Conservation (phyloP, 2,888 invertebrate species). For the Coelinius sp. region DNA sequence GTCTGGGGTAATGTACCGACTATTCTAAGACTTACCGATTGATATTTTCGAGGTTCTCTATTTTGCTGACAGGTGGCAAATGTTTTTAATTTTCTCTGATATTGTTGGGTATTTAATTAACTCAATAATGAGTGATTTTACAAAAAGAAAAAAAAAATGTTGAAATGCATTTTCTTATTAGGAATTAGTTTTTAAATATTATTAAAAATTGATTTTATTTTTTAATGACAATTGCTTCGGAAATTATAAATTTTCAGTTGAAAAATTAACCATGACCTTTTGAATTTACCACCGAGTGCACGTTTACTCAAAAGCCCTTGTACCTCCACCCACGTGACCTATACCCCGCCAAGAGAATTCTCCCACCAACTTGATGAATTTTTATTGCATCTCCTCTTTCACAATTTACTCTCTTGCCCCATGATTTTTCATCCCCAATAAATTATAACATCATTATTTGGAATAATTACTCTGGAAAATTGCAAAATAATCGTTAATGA, state of each 20-base stretch:
- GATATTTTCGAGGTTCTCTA: neutral
- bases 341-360: neutral
- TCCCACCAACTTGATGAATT: neutral
- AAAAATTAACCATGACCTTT: conserved; percentile 8
- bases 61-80: neutral
- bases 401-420: neutral
- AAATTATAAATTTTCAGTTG: neutral
- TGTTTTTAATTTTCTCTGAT: neutral
- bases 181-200: too few species aligned
- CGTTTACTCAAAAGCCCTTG: neutral
- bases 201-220: too few species aligned
- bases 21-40: neutral
- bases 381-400: conserved; percentile 6
- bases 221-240: too few species aligned
- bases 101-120: too few species aligned
- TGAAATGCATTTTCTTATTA: too few species aligned
- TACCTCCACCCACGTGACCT: neutral
- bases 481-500: neutral
- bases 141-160: too few species aligned
- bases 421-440: neutral
- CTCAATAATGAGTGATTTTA: too few species aligned
- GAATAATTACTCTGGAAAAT: neutral
- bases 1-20: neutral
- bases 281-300: neutral
- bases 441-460: neutral